phyloP scores from a whole-genome alignment of 2,113 vertebrate genomes.

The Oostethus manadensis region DNA sequence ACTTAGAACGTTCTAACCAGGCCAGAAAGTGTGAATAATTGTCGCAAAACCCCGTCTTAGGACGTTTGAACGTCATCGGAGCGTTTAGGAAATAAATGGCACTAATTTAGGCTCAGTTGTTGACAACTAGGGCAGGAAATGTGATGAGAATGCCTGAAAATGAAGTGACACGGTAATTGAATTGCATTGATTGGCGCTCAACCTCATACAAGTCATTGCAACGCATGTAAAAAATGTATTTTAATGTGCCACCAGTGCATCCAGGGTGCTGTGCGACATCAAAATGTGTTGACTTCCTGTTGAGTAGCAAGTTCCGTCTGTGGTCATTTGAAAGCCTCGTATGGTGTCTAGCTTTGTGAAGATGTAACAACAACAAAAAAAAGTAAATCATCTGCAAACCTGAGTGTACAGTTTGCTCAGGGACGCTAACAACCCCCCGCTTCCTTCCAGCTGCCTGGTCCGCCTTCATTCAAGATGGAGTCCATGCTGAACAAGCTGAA shows the following conservation, averaged over 20 bases:
- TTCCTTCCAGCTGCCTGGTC: constrained; percentile 33
- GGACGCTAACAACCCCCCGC: neutral
- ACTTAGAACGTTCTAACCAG: no score
- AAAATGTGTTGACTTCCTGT: constrained; percentile 12
- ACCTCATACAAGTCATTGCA: neutral
- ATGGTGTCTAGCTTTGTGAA: neutral
- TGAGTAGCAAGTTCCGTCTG: constrained; percentile 14
- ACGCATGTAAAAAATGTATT: neutral
- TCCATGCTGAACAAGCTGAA: constrained; percentile 98
- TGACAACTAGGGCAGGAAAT: neutral
- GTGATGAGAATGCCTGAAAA: neutral
- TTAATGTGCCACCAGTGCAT: neutral
- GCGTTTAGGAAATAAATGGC: no score
- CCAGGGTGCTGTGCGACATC: neutral
- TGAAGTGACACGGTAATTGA: neutral
- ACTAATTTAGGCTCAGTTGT: neutral
- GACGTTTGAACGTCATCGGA: no score
- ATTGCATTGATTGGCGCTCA: no score
- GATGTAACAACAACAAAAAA: no score
- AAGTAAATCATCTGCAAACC: neutral
- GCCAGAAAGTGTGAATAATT: no score
- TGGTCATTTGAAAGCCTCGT: constrained; percentile 7
- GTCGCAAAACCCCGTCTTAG: no score
- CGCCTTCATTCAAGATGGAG: constrained; percentile 81
- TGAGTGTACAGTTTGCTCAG: neutral